Evolutionary conservation across 1,140 invertebrate genomes (phyloP), one percentile per base, ranked within the genome.

Genomic region (Zaprionus taronus): DNA sequence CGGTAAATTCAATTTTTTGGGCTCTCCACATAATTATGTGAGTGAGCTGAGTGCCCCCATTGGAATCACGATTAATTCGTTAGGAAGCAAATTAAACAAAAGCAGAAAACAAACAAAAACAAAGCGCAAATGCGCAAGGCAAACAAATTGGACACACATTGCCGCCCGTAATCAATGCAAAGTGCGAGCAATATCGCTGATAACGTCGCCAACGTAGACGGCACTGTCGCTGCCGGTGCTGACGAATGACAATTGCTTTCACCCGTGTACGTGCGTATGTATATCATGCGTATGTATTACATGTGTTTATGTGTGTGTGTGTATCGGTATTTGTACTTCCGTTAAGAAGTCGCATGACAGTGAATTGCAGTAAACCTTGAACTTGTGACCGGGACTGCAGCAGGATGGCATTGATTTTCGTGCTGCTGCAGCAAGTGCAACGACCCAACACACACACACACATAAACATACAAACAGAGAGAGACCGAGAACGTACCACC

Each of bases 11-110:
- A 86, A 86, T 86, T 24, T 34, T 34, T 34, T 47, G 38, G 34
- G 12, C 51, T 49, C 34, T 62, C 17, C 47, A 11, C 83, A 76
- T 87, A 86, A 86, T 86, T 87, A 73, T 68, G 69, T 60, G 41
- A 62, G 66, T 28, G 36, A n/a, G 31, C 31, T 9, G 31, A 34
- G 31, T 34, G 31, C 63, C 78, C 72, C 79, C 49, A 57, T 74
- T 38, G 57, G 41, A 83, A 89, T 86, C 80, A 80, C 84, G 80
- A 89, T 73, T 86, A 86, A 86, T 83, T 86, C 67, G 83, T 86
- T 80, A 89, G 77, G 77, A 83, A 80, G 83, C 84, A 89, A 89
- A 86, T 83, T 80, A 69, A 56, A 69, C 71, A 73, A 83, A 77
- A 64, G 56, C 80, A 72, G 6, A 47, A 71, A 83, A 65, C 61